These are phyloP conservation scores for Myotis daubentonii DNA, from an alignment of 2,797 vertebrate species.

Conservation along the genomic window DNA sequence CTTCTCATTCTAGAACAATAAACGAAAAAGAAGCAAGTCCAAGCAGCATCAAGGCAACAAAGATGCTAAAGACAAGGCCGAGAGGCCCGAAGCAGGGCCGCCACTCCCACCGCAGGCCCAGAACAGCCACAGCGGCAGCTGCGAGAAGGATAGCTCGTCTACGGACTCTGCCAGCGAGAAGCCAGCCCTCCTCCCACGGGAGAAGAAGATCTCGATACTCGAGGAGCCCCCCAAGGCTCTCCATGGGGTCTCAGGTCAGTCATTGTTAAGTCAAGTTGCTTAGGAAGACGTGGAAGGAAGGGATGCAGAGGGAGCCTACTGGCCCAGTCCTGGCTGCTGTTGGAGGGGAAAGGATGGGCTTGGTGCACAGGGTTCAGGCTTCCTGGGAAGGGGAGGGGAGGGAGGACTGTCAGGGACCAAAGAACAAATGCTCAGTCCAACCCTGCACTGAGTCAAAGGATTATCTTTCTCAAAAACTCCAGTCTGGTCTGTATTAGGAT, in stretches of 20 bases:
- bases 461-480: neutral
- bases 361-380: neutral
- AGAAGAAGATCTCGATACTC: conserved; percentile 75
- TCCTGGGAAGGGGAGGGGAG: accelerated
- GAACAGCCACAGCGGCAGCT: conserved; percentile 71
- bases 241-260: conserved; percentile 83
- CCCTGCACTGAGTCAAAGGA: neutral
- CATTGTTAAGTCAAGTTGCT: neutral
- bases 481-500: neutral
- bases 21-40: conserved; percentile 88
- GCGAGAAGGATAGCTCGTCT: conserved; percentile 80
- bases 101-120: conserved; percentile 58
- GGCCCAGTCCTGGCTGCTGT: accelerated
- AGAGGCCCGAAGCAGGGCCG: conserved; percentile 73
- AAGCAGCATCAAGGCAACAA: conserved; percentile 86
- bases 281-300: neutral
- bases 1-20: conserved; percentile 83
- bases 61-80: conserved; percentile 83
- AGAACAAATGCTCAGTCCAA: neutral
- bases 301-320: neutral
- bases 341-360: neutral
- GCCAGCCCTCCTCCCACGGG: conserved; percentile 60
- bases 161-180: conserved; percentile 78
- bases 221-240: conserved; percentile 52
- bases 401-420: accelerated